These are phyloP conservation scores for Tillus elongatus DNA, from an alignment of 2,888 invertebrate genomes.

Conservation along the genomic window DNA sequence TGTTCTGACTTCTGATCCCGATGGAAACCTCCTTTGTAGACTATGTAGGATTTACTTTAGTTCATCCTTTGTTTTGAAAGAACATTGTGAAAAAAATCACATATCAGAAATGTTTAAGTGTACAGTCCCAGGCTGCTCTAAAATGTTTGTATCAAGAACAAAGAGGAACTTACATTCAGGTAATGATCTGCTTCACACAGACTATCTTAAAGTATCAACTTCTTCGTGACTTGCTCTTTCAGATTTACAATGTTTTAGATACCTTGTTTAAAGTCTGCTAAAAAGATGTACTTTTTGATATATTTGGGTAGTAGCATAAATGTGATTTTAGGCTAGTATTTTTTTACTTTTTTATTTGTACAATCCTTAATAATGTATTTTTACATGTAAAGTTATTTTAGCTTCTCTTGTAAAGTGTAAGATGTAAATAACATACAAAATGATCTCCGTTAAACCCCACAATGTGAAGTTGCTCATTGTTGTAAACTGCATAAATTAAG, in stretches of 20 bases:
- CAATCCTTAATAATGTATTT: neutral
- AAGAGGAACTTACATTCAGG: conserved; percentile 70
- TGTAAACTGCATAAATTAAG: too few relatives aligned
- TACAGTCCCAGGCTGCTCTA: conserved; percentile 66
- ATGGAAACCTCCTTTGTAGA: conserved; percentile 60
- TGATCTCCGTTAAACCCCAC: too few relatives aligned
- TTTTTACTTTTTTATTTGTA: neutral
- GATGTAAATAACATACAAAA: too few relatives aligned
- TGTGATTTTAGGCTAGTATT: neutral
- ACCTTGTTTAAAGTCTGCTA: neutral
- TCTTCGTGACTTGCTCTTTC: conserved; percentile 38
- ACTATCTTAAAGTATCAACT: conserved; percentile 34
- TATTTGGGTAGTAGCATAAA: neutral
- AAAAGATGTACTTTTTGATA: neutral
- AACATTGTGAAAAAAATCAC: conserved; percentile 65
- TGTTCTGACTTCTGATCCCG: conserved; percentile 54
- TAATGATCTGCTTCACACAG: conserved; percentile 49
- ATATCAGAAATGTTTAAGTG: conserved; percentile 62
- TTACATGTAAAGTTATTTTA: too few relatives aligned
- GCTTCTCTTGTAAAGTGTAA: too few relatives aligned
- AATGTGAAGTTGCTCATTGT: too few relatives aligned
- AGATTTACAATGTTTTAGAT: neutral
- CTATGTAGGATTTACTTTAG: conserved; percentile 58
- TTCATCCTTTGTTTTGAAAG: conserved; percentile 54
- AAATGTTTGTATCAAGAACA: conserved; percentile 69